phyloP scores from a whole-genome alignment of 2,888 invertebrate species.

The Panopea generosa region DNA sequence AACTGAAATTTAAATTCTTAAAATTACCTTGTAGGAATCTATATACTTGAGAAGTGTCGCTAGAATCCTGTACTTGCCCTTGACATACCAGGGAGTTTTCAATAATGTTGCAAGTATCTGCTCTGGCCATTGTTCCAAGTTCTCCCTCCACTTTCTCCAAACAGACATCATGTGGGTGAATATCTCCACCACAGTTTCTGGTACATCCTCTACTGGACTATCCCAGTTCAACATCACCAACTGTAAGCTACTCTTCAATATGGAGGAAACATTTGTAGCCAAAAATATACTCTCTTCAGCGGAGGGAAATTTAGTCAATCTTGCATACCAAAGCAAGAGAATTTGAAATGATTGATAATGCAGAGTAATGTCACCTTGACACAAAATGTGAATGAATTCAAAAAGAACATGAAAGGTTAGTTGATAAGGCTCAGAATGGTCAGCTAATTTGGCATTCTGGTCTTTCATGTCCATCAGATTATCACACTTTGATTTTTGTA shows the following conservation, averaged over 20 bases:
- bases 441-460: no score
- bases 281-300: slow-evolving; percentile 16
- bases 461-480: no score
- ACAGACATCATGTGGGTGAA: slow-evolving; percentile 70
- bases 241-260: slow-evolving; percentile 63
- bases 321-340: slow-evolving; percentile 62
- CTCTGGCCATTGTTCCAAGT: slow-evolving; percentile 48
- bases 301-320: slow-evolving; percentile 44
- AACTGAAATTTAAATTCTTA: no score
- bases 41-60: slow-evolving; percentile 72
- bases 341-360: slow-evolving; percentile 68
- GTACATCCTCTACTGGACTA: slow-evolving; percentile 82
- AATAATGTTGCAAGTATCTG: slow-evolving; percentile 57
- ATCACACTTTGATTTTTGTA: background rate
- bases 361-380: slow-evolving; percentile 62
- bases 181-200: slow-evolving; percentile 71
- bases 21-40: slow-evolving; percentile 65
- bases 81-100: slow-evolving; percentile 75
- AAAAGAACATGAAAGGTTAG: slow-evolving; percentile 35
- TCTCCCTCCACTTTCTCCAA: slow-evolving; percentile 51
- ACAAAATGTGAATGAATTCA: slow-evolving; percentile 51
- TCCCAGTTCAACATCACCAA: slow-evolving; percentile 79
- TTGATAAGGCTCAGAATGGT: background rate
- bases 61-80: slow-evolving; percentile 78
- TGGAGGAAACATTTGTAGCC: slow-evolving; percentile 17